phyloP scores from a whole-genome alignment of 2,888 invertebrate species.

The Timandra comae region DNA sequence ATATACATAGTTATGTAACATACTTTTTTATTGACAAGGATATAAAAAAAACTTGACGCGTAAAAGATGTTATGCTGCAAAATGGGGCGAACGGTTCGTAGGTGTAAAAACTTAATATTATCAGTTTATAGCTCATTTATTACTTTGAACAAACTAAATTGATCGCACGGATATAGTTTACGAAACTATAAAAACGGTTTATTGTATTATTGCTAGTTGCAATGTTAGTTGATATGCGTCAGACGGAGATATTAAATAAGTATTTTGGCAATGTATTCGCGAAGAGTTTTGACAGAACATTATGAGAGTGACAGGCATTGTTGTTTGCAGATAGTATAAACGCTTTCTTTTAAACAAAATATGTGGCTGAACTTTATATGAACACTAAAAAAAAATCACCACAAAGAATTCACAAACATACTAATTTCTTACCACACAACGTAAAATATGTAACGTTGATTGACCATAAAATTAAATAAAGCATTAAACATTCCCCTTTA shows the following conservation, averaged over 20 bases:
- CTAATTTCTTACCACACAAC: too few species aligned
- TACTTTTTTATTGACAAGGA: conserved; percentile 19
- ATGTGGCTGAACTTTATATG: too few species aligned
- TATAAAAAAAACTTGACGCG: conserved; percentile 25
- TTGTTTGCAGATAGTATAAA: too few species aligned
- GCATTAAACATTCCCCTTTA: not conserved
- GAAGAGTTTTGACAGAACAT: too few species aligned
- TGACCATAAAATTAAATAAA: not conserved
- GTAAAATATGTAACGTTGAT: too few species aligned
- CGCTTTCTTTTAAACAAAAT: too few species aligned
- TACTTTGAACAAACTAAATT: not conserved
- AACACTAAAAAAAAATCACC: too few species aligned
- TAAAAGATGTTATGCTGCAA: conserved; percentile 20
- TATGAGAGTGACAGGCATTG: too few species aligned
- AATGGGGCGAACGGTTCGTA: conserved; percentile 15
- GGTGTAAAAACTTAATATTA: conserved; percentile 16
- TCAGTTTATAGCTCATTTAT: conserved; percentile 4
- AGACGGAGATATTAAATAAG: too few species aligned
- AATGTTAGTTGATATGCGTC: too few species aligned
- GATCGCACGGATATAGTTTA: conserved; percentile 1
- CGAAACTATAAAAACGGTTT: conserved; percentile 6
- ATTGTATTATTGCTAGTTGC: not conserved
- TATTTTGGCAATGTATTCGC: too few species aligned
- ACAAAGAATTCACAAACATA: too few species aligned
- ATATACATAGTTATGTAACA: conserved; percentile 16